phyloP scores from a whole-genome alignment of 2,113 vertebrate genomes.

The Terrapene triunguis region DNA sequence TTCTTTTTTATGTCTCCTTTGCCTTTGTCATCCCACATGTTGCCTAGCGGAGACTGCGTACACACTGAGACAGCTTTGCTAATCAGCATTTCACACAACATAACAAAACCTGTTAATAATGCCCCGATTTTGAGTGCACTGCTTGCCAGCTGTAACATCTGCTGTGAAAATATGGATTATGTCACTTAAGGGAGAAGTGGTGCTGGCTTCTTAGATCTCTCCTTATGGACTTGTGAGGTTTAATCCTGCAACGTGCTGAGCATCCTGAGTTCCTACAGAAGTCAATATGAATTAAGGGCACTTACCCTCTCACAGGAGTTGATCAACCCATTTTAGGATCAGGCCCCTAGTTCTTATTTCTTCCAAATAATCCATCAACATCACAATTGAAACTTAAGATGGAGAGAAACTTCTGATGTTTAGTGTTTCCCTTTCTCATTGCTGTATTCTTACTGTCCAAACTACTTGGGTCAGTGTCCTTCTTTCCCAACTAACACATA shows the following conservation, averaged over 20 bases:
- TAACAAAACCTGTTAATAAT: neutral
- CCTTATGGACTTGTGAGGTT: neutral
- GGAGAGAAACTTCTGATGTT: neutral
- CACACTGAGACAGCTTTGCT: neutral
- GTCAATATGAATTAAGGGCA: neutral
- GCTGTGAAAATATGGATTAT: neutral
- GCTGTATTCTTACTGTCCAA: neutral
- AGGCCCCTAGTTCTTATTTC: neutral
- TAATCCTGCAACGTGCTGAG: neutral
- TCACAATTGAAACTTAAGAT: neutral
- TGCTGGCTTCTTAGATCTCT: neutral
- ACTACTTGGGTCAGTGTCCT: neutral
- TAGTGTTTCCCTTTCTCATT: neutral
- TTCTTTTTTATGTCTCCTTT: neutral
- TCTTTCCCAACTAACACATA: neutral
- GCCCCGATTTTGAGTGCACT: neutral
- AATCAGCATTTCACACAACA: neutral
- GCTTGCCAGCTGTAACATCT: neutral
- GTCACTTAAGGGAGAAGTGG: neutral
- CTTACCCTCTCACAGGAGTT: neutral
- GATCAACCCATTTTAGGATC: neutral
- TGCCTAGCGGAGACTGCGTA: neutral
- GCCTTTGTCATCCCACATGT: neutral
- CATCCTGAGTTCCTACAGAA: neutral
- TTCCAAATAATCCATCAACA: neutral